Base-by-base conservation (phyloP, 1,140 invertebrate species). In the Meloidogyne chitwoodi region DNA sequence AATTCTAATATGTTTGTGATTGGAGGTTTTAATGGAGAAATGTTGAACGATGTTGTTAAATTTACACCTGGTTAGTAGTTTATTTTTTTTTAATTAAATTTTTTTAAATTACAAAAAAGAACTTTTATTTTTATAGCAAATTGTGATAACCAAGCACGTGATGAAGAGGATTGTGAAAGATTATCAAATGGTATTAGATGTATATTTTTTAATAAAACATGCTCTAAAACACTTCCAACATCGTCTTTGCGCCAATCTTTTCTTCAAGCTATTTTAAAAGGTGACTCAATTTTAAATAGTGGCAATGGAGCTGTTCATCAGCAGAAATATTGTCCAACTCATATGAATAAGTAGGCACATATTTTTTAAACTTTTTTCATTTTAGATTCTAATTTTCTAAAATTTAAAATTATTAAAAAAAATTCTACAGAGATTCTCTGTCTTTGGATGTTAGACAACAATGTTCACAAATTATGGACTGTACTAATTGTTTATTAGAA, bases 21-120 rank as follows among this genome's bases (percentile, higher is more conserved):
- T 64, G 85, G 85, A 8, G 85, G 85, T 11, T 86, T 85, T 75
- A 82, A 84, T 29, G 85, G 85, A 26, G 76, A 64, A 56, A 85
- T 87, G 83, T 68, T 78, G 26, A 83, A 82, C 48, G 85, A 87
- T 68, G 83, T 87, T 19, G 56, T 83, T 26, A 77, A 71, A 24
- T 83, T 87, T 14, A 82, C 73, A 14, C 82, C 82, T 2, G 83
- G 82, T 83, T 74, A n/a, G n/a, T 64, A 14, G 24, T n/a, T 16
- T n/a, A 19, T 31, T 31, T 19, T 1, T 48, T 48, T 48, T 48
- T n/a, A n/a, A n/a, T n/a, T 5, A 26, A 41, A 8, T 31, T 24
- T 24, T 31, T n/a, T n/a, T n/a, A n/a, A n/a, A n/a, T n/a, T n/a
- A 66, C 64, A 19, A 71, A 27, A 70, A 27, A 26, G 11, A 71